A percentile compares a stretch with the other conserved stretches of the same genome.
These are phyloP conservation scores for Hippoglossus stenolepis DNA, from an alignment of 2,113 vertebrate species.

Conservation along the genomic window DNA sequence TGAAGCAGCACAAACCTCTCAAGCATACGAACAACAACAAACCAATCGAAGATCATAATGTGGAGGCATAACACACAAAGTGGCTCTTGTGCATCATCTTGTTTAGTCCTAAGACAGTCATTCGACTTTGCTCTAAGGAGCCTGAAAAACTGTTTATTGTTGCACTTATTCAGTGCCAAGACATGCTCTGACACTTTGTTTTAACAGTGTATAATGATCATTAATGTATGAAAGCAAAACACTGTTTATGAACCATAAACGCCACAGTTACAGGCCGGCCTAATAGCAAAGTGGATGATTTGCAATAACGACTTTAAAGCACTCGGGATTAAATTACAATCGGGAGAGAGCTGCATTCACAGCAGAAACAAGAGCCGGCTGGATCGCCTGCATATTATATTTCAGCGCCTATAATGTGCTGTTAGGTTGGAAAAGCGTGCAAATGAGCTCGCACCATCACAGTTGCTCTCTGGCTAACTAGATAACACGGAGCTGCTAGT, in stretches of 20 bases:
- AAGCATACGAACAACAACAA: not conserved
- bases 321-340: slow-evolving; percentile 63
- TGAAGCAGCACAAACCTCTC: not conserved
- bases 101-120: slow-evolving; percentile 1
- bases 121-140: not conserved
- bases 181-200: slow-evolving; percentile 44
- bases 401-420: slow-evolving; percentile 37
- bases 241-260: slow-evolving; percentile 70
- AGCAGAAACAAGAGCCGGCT: slow-evolving; percentile 52
- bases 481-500: slow-evolving; percentile 53
- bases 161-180: slow-evolving; percentile 21
- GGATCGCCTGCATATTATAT: slow-evolving; percentile 38
- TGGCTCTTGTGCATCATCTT: not conserved
- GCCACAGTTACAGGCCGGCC: slow-evolving; percentile 46
- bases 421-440: slow-evolving; percentile 13
- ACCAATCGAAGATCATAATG: not conserved
- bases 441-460: slow-evolving; percentile 31
- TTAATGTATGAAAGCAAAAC: slow-evolving; percentile 61
- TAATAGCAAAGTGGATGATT: slow-evolving; percentile 62
- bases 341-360: slow-evolving; percentile 41
- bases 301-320: slow-evolving; percentile 64
- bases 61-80: not conserved
- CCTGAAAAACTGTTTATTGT: slow-evolving; percentile 5
- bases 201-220: slow-evolving; percentile 54
- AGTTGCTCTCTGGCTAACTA: slow-evolving; percentile 21